Percentiles rank a stretch among this genome's conserved stretches.
Evolutionary conservation across 2,888 invertebrate species (phyloP).

Genomic region (Molorchus minor): DNA sequence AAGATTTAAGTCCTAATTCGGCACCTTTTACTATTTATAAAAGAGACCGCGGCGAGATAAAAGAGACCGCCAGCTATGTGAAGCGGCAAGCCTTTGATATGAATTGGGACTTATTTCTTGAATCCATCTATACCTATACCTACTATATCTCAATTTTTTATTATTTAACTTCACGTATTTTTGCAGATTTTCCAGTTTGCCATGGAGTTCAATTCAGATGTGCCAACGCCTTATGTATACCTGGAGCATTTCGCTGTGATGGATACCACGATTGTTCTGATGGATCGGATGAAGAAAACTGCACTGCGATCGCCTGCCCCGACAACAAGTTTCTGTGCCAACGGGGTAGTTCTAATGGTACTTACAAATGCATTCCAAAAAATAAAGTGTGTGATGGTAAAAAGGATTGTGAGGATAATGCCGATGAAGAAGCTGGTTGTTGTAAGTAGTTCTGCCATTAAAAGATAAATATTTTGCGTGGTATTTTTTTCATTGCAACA

Average conservation of each 20-base stretch:
- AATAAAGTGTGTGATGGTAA: conserved; percentile 91
- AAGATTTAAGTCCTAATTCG: no score
- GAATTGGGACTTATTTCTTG: no score
- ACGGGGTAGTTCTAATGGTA: conserved; percentile 74
- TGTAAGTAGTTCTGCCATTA: conserved; percentile 80
- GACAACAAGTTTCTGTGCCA: conserved; percentile 92
- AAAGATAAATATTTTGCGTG: no score
- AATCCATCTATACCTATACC: no score
- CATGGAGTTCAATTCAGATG: conserved; percentile 92
- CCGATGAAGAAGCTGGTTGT: conserved; percentile 88
- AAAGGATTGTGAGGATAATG: conserved; percentile 89
- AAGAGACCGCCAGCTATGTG: no score
- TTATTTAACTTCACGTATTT: background rate
- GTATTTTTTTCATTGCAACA: background rate
- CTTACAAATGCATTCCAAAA: conserved; percentile 87
- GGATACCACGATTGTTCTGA: conserved; percentile 93
- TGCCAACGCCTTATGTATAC: conserved; percentile 92
- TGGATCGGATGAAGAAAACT: conserved; percentile 88
- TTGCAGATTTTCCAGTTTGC: conserved; percentile 86
- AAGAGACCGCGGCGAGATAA: no score
- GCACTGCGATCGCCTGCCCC: conserved; percentile 86
- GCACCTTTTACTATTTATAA: no score
- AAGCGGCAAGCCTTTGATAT: no score
- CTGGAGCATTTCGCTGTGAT: conserved; percentile 84
- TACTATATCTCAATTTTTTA: no score